Percentiles rank a stretch among this genome's conserved stretches.
Conservation (phyloP, 2,113 vertebrate species). For the Neodontobutis hainanensis region DNA sequence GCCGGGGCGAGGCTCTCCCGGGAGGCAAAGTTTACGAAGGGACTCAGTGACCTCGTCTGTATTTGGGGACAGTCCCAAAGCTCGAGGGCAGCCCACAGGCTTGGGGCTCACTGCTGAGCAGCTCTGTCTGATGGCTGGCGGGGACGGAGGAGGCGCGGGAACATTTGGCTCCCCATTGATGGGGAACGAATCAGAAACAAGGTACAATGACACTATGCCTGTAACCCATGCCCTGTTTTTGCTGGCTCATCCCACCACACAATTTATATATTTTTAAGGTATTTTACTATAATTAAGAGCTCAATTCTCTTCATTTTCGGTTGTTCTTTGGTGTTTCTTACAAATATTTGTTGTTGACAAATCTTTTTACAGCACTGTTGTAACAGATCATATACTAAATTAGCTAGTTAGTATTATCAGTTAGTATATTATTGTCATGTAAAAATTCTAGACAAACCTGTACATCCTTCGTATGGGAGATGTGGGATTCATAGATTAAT, state of each 20-base stretch:
- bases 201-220: constrained; percentile 69
- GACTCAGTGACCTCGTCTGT: constrained; percentile 88
- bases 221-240: background rate
- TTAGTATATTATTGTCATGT: background rate
- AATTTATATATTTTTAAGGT: background rate
- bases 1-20: constrained; percentile 89
- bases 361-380: too few relatives aligned
- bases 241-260: background rate
- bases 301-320: background rate
- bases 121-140: constrained; percentile 85
- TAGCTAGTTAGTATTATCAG: background rate
- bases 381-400: too few relatives aligned
- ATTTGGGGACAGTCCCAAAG: constrained; percentile 90
- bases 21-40: constrained; percentile 89
- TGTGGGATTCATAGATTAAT: background rate
- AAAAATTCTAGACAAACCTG: background rate
- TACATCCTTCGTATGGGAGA: background rate
- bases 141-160: constrained; percentile 78
- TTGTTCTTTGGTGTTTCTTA: too few relatives aligned
- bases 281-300: background rate
- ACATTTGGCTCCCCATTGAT: constrained; percentile 83
- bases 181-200: constrained; percentile 89
- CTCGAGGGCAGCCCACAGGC: constrained; percentile 75
- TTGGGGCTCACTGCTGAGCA: constrained; percentile 80
- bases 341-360: too few relatives aligned